Base-by-base conservation (phyloP, 2,113 vertebrate species). In the Nyctibius bracteatus region DNA sequence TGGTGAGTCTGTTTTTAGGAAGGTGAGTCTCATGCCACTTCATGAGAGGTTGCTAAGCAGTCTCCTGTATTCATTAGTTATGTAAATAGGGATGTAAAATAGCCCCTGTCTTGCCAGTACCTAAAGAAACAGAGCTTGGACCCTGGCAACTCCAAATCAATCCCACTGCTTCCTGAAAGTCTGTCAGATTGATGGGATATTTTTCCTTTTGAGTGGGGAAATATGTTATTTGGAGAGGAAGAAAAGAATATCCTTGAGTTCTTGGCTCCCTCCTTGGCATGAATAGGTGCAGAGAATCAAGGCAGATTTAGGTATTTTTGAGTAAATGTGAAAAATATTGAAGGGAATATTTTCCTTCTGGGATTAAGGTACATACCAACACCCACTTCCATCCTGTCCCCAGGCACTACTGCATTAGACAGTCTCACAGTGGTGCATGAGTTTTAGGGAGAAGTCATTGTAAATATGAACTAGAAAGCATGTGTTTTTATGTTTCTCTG, bases 181-280 rank as follows among this genome's bases (percentile, higher is more conserved):
- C 72, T 81, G 33, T 80, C 84, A 89, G 75, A 92, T 71, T 75
- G 65, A 55, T 67, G 58, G 24, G 41, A 47, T 61, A 65, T 85
- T 86, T 83, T 31, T 21, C 21, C 25, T 81, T 90, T 77, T 82
- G 46, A 88, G 12, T 67, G 17, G 35, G 39, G 73, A 95, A 81
- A 90, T 88, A 52, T 13, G 63, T 21, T 83, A 28, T 86, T 92
- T 88, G 65, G 43, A 93, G 35, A 63, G 49, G 49, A 88, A 89
- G 49, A 62, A 94, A 86, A 79, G 44, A 90, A 30, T 82, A 94
- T 81, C 28, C 46, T 54, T 83, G 44, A 82, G 21, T 70, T 88
- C 78, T 94, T 96, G 92, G 71, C 84, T 96, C 46, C 11, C 30
- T 91, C 94, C 61, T 81, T 87, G 90, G 81, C 43, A 4, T 72